Conservation (phyloP, 2,113 vertebrate genomes). For the Rhegmatorhina hoffmannsi region DNA sequence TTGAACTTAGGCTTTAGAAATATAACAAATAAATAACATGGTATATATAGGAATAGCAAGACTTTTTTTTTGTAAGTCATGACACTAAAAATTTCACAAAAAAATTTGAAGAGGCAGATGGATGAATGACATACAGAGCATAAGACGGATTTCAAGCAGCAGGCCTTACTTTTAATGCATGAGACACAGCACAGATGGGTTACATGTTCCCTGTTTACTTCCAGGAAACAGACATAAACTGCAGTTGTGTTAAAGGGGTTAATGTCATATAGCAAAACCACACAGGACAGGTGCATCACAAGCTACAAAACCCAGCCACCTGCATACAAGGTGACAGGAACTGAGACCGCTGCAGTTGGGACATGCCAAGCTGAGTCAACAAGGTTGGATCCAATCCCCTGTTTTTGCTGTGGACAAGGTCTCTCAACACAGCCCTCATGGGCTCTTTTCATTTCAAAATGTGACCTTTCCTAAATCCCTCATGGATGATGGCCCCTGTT, state of each 20-base stretch:
- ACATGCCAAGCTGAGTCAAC: background rate
- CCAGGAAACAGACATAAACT: background rate
- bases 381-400: fast-evolving
- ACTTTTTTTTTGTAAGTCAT: background rate
- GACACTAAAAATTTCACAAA: background rate
- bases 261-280: background rate
- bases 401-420: background rate
- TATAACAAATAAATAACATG: background rate
- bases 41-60: background rate
- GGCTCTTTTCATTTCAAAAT: background rate
- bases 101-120: background rate
- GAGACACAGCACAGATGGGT: background rate
- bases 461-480: background rate
- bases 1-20: background rate
- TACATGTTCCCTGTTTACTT: background rate
- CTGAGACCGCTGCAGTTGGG: background rate
- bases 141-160: background rate
- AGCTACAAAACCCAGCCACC: background rate
- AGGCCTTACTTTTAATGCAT: background rate
- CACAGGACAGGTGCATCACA: fast-evolving
- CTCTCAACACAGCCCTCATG: background rate
- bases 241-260: background rate
- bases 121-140: background rate
- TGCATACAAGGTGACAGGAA: fast-evolving
- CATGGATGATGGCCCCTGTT: background rate